Conservation (phyloP, 2,888 invertebrate species). For the Morpho helenor region DNA sequence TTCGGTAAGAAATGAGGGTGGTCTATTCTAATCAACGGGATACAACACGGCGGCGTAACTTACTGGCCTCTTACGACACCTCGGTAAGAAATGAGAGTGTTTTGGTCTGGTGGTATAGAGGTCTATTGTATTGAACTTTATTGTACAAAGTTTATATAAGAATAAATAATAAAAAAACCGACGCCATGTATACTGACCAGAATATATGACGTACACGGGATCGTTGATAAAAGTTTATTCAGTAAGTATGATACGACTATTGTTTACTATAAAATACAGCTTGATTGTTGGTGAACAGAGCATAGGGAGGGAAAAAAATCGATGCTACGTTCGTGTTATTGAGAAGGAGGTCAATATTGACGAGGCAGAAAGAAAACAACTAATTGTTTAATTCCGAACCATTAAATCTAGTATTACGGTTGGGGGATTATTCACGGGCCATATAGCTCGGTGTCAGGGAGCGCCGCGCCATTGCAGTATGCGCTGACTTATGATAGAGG, state of each 20-base stretch:
- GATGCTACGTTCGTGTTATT: conserved; percentile 16
- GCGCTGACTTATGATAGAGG: conserved; percentile 35
- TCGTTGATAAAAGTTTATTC: too few relatives aligned
- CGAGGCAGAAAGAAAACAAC: conserved; percentile 74
- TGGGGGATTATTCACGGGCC: conserved; percentile 70
- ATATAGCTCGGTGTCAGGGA: conserved; percentile 68
- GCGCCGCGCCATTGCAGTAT: conserved; percentile 39
- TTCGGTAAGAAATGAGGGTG: too few relatives aligned
- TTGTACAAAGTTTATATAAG: too few relatives aligned
- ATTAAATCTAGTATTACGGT: conserved; percentile 74
- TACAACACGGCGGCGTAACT: too few relatives aligned
- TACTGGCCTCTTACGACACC: too few relatives aligned
- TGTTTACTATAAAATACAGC: conserved; percentile 1
- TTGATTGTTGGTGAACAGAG: conserved; percentile 11
- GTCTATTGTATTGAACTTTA: too few relatives aligned
- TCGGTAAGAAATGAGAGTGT: too few relatives aligned
- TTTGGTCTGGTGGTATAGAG: too few relatives aligned
- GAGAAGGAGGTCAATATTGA: conserved; percentile 49
- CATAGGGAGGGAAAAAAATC: conserved; percentile 15
- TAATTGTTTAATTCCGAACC: conserved; percentile 77
- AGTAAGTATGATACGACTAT: not conserved
- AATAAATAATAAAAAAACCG: too few relatives aligned
- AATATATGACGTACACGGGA: too few relatives aligned
- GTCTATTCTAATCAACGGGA: too few relatives aligned
- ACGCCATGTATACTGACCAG: too few relatives aligned